Conservation (phyloP, 2,888 invertebrate genomes). For the Cynaeus angustus region DNA sequence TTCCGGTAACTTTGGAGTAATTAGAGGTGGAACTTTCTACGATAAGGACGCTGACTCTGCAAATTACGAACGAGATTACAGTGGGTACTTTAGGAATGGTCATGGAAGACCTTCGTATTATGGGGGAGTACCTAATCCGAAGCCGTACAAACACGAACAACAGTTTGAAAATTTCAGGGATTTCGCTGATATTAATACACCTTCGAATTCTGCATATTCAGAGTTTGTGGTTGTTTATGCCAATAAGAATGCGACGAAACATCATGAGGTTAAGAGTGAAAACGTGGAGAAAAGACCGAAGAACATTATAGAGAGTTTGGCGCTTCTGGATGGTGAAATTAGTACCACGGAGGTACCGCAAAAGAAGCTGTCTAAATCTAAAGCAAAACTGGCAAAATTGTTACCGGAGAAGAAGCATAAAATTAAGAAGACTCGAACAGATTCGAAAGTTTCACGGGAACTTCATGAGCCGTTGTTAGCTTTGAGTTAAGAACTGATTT, state of each 20-base stretch:
- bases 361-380: conserved; percentile 76
- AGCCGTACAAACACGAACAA: conserved; percentile 85
- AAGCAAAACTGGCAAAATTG: conserved; percentile 77
- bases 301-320: conserved; percentile 88
- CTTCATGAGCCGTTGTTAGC: conserved; percentile 74
- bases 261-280: conserved; percentile 72
- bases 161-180: conserved; percentile 93
- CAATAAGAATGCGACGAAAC: conserved; percentile 83
- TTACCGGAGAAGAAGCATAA: conserved; percentile 74
- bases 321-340: conserved; percentile 79
- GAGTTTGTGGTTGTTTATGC: conserved; percentile 89
- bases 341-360: conserved; percentile 60
- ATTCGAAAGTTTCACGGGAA: conserved; percentile 66
- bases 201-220: conserved; percentile 86
- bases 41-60: conserved; percentile 76
- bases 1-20: conserved; percentile 90
- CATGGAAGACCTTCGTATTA: conserved; percentile 80
- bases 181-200: conserved; percentile 91
- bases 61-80: conserved; percentile 73
- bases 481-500: conserved; percentile 74
- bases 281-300: conserved; percentile 70
- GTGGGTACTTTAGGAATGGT: conserved; percentile 79
- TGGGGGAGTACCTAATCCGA: conserved; percentile 77
- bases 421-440: conserved; percentile 69
- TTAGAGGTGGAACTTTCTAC: conserved; percentile 90